phyloP scores from a whole-genome alignment of 2,888 invertebrate genomes.

The Kuschelorhynchus macadamiae region DNA sequence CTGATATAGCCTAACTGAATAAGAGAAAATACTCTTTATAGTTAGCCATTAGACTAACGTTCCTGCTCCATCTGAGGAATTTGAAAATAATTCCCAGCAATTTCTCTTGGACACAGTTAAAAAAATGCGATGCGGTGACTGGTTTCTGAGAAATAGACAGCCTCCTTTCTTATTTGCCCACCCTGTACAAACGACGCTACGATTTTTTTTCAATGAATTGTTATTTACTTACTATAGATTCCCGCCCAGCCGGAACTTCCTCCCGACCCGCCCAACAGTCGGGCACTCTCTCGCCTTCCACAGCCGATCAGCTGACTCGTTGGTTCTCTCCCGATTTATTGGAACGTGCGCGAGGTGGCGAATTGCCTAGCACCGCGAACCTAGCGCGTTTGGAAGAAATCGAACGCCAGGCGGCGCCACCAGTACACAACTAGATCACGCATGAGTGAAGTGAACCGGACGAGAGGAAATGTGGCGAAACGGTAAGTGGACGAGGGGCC shows the following conservation, averaged over 20 bases:
- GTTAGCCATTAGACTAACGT: too few species aligned
- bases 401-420: constrained; percentile 69
- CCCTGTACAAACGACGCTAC: too few species aligned
- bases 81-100: too few species aligned
- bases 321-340: constrained; percentile 90
- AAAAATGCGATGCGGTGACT: too few species aligned
- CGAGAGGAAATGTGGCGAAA: constrained; percentile 9
- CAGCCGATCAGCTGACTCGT: constrained; percentile 83
- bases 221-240: constrained; percentile 4
- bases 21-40: too few species aligned
- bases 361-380: constrained; percentile 78
- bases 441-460: background rate
- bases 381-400: constrained; percentile 81
- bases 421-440: constrained; percentile 74
- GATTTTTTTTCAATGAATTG: too few species aligned
- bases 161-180: too few species aligned
- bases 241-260: constrained; percentile 19
- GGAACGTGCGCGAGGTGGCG: constrained; percentile 86
- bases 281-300: constrained; percentile 71
- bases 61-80: too few species aligned
- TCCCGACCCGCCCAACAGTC: constrained; percentile 18
- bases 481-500: constrained; percentile 29
- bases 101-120: too few species aligned
- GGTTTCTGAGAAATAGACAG: too few species aligned
- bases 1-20: too few species aligned